Evolutionary conservation across 2,797 vertebrate genomes (phyloP), one percentile per base, ranked within the genome.

Genomic region (Carcharodon carcharias): DNA sequence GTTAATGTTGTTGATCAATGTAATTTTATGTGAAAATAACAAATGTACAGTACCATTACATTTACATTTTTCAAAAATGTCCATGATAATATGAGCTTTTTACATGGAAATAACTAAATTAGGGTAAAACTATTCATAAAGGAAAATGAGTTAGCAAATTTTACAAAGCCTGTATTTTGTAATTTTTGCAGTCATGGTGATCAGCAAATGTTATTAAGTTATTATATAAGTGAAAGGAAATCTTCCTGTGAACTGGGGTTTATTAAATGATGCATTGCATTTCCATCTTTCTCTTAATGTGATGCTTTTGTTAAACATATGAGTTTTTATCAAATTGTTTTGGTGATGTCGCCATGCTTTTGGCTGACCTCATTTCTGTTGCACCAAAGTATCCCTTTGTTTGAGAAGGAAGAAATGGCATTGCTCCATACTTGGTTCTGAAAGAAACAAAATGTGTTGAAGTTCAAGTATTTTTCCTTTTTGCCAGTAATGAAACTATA

Each of bases 301-400:
- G 31, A 18, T 63, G 56, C n/a, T 92, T 92, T 63, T 63, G 35
- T 92, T 92, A 92, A 63, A 92, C 89, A 58, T 92, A n/a, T n/a
- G 89, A 63, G 61, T 92, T 92, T 92, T 92, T 61, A 63, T 92
- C 89, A 92, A 92, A 92, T 63, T 92, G 89, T 61, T 92, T 63
- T 92, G 58, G 58, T 92, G 56, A 58, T 12, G 16, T 63, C 16
- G 12, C 56, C 58, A n/a, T 58, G 89, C 89, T 63, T 92, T 92
- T 92, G 89, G 89, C 56, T 92, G 89, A 63, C 56, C 89, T 92
- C 54, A 91, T n/a, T 92, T 61, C 89, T n/a, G 12, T 92, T 92
- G 89, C 56, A 92, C 89, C 89, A 92, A 16, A 63, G 89, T 63
- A 63, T n/a, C 35, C 56, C 88, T 61, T 92, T 92, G 89, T 92